These are phyloP conservation scores for Trinectes maculatus DNA, from an alignment of 2,113 vertebrate species.

Conservation along the genomic window DNA sequence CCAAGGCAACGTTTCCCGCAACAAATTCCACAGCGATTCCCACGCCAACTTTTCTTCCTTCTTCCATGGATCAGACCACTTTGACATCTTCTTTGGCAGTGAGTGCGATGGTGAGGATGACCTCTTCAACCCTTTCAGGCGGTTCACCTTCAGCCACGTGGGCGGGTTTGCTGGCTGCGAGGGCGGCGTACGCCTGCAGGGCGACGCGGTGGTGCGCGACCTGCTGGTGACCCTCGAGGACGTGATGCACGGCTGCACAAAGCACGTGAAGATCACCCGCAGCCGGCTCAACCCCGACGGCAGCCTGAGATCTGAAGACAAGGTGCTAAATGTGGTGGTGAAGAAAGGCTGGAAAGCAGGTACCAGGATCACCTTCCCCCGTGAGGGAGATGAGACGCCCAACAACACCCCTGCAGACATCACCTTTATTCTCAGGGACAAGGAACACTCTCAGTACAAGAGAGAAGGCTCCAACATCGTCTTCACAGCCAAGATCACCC, in stretches of 20 bases:
- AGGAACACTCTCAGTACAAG: conserved; percentile 91
- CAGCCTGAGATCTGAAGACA: conserved; percentile 88
- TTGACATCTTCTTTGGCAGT: conserved; percentile 92
- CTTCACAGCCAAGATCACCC: conserved; percentile 90
- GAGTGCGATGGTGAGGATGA: conserved; percentile 90
- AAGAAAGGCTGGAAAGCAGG: conserved; percentile 97
- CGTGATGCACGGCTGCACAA: conserved; percentile 91
- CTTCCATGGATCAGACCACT: conserved; percentile 78
- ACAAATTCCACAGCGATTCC: conserved; percentile 87
- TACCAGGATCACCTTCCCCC: conserved; percentile 96
- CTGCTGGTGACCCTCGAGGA: conserved; percentile 93
- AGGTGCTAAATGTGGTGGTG: conserved; percentile 96
- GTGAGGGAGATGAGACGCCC: conserved; percentile 92
- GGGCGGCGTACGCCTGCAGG: conserved; percentile 73
- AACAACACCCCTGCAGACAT: conserved; percentile 91
- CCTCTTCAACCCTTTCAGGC: conserved; percentile 89
- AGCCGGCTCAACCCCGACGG: conserved; percentile 90
- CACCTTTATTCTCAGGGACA: conserved; percentile 95
- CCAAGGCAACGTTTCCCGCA: conserved; percentile 87
- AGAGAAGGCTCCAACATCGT: conserved; percentile 94
- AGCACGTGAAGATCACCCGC: conserved; percentile 93
- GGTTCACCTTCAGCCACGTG: conserved; percentile 90
- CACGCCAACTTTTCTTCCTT: conserved; percentile 82
- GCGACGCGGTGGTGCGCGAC: conserved; percentile 82
- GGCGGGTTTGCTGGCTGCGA: conserved; percentile 83